Conservation (phyloP, 2,888 invertebrate species). For the Phengaris alcon region DNA sequence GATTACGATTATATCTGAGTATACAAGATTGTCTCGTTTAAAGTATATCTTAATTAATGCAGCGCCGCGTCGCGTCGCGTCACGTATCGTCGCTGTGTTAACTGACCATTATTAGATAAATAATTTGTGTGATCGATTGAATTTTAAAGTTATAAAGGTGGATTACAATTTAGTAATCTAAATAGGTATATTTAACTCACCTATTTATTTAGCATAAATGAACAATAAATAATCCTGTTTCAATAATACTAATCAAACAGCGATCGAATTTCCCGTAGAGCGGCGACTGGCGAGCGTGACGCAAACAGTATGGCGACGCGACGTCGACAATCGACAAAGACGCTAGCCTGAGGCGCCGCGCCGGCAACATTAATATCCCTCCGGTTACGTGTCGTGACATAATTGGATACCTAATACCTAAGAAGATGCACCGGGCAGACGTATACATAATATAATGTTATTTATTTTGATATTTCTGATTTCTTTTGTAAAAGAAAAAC, state of each 20-base stretch:
- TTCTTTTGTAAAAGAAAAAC: too few species aligned
- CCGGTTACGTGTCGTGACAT: conserved; percentile 44
- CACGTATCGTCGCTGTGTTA: too few species aligned
- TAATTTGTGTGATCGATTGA: too few species aligned
- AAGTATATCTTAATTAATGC: too few species aligned
- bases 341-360: conserved; percentile 29
- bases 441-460: not conserved
- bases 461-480: not conserved
- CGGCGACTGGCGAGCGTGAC: conserved; percentile 9
- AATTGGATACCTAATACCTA: conserved; percentile 39
- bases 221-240: not conserved
- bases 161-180: too few species aligned
- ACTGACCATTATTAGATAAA: too few species aligned
- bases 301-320: not conserved
- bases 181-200: too few species aligned
- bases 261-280: not conserved
- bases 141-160: too few species aligned
- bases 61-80: too few species aligned
- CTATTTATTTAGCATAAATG: too few species aligned
- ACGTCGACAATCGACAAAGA: not conserved
- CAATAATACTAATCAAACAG: not conserved
- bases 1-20: too few species aligned
- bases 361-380: conserved; percentile 45
- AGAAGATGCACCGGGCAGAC: not conserved
- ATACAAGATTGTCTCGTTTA: too few species aligned